Base-by-base conservation (phyloP, 1,140 invertebrate genomes). In the Eumeta japonica region DNA sequence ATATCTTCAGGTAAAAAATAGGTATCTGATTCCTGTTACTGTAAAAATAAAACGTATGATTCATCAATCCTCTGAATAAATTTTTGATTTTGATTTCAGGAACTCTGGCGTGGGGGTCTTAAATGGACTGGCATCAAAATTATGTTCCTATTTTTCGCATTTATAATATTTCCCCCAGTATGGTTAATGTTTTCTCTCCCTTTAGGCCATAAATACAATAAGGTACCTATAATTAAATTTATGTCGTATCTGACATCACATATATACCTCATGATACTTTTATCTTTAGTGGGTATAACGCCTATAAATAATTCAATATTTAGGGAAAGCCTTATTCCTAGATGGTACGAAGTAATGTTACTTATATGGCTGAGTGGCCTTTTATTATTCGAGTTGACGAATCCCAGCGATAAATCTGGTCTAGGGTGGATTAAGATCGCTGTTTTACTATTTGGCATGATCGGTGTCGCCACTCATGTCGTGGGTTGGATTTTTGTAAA, bases 181-280 rank as follows among this genome's bases (percentile, higher is more conserved):
- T 99, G 97, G 97, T 78, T 99, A 35, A 85, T 90, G 9, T 96
- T 98, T 66, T 97, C 94, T 19, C 81, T 98, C 49, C 96, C 96
- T 9, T 76, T 98, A 46, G 92, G 92, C 13, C 93, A 96, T 76
- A 90, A 90, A 66, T 97, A 95, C 73, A 91, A 94, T 79, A 94
- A 91, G 77, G 86, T 90, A 52, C 97, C 97, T 12, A 97, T 99
- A 48, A 97, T 99, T 56, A 98, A 98, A 76, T 99, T 99, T 70
- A 97, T 98, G 90, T 96, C 94, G 10, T 97, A 98, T 74, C 81
- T 99, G 34, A 97, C 96, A 1, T 98, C 97, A 1, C 97, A 99
- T 76, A 87, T 98, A 47, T 97, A 97, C 72, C 83, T 99, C 35
- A 97, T 98, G 86, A 75, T 94, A 31, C 85, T 98, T 45, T 83